phyloP scores from a whole-genome alignment of 1,140 invertebrate species.

The Aphaenogaster ashmeadi region DNA sequence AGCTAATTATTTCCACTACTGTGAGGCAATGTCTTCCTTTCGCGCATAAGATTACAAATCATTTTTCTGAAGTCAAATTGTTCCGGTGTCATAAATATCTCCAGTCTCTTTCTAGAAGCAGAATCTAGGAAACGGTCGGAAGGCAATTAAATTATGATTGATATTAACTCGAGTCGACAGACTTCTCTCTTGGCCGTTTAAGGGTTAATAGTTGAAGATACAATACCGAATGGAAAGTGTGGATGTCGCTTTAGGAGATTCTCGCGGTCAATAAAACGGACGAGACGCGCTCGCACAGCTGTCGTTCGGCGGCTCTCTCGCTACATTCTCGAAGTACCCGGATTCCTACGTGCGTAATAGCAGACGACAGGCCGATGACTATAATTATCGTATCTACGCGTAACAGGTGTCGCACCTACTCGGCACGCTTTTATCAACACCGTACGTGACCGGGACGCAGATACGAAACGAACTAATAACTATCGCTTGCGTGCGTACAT shows the following conservation, averaged over 20 bases:
- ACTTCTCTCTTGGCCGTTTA: not conserved
- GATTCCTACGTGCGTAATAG: conserved; percentile 51
- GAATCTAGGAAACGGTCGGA: not conserved
- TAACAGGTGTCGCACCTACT: conserved; percentile 56
- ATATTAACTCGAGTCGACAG: not conserved
- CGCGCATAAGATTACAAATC: not conserved
- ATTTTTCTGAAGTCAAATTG: not conserved
- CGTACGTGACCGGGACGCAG: conserved; percentile 15
- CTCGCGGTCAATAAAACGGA: conserved; percentile 50
- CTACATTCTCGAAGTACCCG: conserved; percentile 44
- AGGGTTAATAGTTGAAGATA: not conserved
- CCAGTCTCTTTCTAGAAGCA: not conserved
- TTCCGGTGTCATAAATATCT: not conserved
- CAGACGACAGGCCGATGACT: conserved; percentile 54
- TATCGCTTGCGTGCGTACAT: not conserved
- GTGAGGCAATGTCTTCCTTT: not conserved
- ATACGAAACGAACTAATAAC: conserved; percentile 21
- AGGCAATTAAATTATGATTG: conserved; percentile 4
- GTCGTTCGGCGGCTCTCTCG: conserved; percentile 44
- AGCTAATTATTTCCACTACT: not conserved
- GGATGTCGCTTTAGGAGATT: conserved; percentile 41
- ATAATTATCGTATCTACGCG: conserved; percentile 62
- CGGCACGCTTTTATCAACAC: conserved; percentile 44
- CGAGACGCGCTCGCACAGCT: conserved; percentile 30
- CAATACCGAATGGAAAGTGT: not conserved